Conservation (phyloP, 2,888 invertebrate genomes). For the Polyommatus iphigenia region DNA sequence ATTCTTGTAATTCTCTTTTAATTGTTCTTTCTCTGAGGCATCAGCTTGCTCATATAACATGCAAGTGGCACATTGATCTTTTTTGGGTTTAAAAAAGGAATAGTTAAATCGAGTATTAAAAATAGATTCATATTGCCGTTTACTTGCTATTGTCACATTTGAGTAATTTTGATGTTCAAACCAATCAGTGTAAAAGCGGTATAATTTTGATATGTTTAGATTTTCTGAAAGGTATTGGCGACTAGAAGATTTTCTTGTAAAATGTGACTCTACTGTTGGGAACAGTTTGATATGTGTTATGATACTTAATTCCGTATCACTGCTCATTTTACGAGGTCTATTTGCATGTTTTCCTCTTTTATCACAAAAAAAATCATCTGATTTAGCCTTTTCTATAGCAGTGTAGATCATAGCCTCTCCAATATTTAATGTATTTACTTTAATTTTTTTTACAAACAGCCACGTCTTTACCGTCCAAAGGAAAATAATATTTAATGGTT, state of each 20-base stretch:
- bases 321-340: constrained; percentile 33
- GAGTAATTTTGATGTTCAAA: too few relatives aligned
- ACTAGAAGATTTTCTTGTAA: too few relatives aligned
- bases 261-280: neutral
- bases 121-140: constrained; percentile 18
- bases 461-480: neutral
- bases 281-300: neutral
- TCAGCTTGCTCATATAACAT: constrained; percentile 31
- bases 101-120: constrained; percentile 28
- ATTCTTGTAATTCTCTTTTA: constrained; percentile 32
- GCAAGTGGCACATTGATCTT: constrained; percentile 31
- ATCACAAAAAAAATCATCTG: constrained; percentile 26
- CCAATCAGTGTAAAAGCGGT: too few relatives aligned
- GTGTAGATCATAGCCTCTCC: constrained; percentile 27
- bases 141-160: too few relatives aligned
- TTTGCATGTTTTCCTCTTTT: constrained; percentile 36
- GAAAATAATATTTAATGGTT: constrained; percentile 9
- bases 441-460: constrained; percentile 9
- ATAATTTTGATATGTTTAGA: constrained; percentile 2
- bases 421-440: constrained; percentile 27
- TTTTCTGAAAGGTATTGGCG: constrained; percentile 7
- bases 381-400: constrained; percentile 21
- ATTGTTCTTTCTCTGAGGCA: constrained; percentile 20
- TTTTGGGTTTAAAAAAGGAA: constrained; percentile 29
- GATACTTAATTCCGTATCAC: constrained; percentile 29